Evolutionary conservation across 2,113 vertebrate species (phyloP), one percentile per base, ranked within the genome.

Genomic region (Kobus ellipsiprymnus): DNA sequence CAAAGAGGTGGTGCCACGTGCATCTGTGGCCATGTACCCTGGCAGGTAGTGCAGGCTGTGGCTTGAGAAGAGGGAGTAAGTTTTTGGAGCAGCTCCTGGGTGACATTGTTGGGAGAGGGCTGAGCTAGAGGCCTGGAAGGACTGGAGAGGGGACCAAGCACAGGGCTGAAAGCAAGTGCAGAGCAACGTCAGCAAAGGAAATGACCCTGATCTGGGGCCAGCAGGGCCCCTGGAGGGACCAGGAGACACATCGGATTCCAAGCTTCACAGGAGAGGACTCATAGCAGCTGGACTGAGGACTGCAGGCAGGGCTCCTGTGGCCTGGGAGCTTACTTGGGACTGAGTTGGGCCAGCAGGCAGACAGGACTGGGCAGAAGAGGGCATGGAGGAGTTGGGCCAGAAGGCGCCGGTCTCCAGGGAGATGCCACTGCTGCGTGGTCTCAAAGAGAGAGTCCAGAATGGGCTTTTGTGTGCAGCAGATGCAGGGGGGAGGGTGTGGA

Each of bases 401-500:
- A 96, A 96, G 94, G 91, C 74, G 25, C 97, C 48, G 0, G 89
- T 98, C 94, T 97, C 97, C 90, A 27, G 95, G 95, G 97, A 83
- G 96, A 97, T 4, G 11, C 55, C 25, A 25, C 10, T 48, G 64
- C 62, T 60, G 77, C 77, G 50, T 93, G 82, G 44, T 93, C 82
- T 97, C 98, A 96, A 94, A 97, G 80, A 91, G 36, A 95, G 48
- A 88, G 30, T 36, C 84, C 80, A 97, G 95, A 98, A 97, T 89
- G 84, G 78, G 90, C 98, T 97, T 97, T 97, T 97, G 98, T 98
- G 83, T 50, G 29, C 6, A 57, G 71, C n/a, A 33, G 82, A 86
- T 91, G 46, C 1, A 3, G 52, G 1, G 27, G 25, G 1, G 9
- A 1, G 29, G 2, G 40, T 3, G 6, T 59, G 17, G 21, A 50